Evolutionary conservation across 2,888 invertebrate genomes (phyloP).

Genomic region (Lacanobia oleracea): DNA sequence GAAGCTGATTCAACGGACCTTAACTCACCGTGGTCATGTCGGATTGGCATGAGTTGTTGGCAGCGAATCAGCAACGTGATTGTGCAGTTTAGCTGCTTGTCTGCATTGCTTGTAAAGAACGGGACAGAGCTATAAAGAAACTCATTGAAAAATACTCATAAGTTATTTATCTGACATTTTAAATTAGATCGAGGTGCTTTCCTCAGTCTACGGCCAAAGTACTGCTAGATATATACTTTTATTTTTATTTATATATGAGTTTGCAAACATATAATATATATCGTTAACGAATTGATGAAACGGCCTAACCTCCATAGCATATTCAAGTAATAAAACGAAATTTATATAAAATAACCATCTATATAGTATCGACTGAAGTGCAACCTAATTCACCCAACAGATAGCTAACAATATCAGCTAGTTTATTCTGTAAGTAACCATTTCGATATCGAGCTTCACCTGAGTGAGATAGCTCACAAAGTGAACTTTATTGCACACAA

Average conservation of each 20-base stretch:
- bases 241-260: too few species aligned
- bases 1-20: conserved; percentile 24
- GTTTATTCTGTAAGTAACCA: too few species aligned
- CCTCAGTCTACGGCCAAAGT: neutral
- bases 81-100: conserved; percentile 15
- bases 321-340: neutral
- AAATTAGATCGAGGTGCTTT: neutral
- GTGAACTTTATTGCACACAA: too few species aligned
- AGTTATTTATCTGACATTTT: neutral
- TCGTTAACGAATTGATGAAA: neutral
- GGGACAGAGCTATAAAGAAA: neutral
- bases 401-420: conserved; percentile 28
- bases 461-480: too few species aligned
- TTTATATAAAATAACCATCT: neutral
- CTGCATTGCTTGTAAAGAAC: conserved; percentile 3
- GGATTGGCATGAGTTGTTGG: conserved; percentile 47
- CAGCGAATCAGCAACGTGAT: conserved; percentile 33
- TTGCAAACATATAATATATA: too few species aligned
- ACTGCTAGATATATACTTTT: too few species aligned
- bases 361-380: neutral
- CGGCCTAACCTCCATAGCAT: neutral
- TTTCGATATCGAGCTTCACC: too few species aligned
- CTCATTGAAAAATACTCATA: neutral
- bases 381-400: neutral
- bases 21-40: conserved; percentile 41